Evolutionary conservation across 1,140 invertebrate species (phyloP), one percentile per base, ranked within the genome.

Genomic region (Drosophila equinoxialis): DNA sequence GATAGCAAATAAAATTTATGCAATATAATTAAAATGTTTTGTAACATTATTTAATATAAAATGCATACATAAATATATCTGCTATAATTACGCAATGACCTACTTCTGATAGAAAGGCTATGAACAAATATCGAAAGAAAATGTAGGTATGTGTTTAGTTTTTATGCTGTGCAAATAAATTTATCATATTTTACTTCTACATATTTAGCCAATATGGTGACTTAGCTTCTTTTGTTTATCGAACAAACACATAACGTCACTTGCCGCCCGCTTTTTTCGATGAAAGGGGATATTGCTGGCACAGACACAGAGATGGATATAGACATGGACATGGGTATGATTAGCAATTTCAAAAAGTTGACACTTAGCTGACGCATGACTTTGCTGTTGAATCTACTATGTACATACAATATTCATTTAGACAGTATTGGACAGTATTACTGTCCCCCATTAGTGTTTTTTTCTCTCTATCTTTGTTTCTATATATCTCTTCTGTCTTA

Each of bases 291-390:
- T 51, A 51, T 17, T 17, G 17, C 17, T 17, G 14, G 45, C 45
- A 51, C 11, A 10, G 13, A 51, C n/a, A 45, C 14, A 5, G 14
- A 17, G 42, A 51, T 51, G 20, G 45, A 48, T n/a, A 8, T 48
- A 14, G 45, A 48, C 45, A 17, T 48, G 45, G 45, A 51, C 45
- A 51, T 51, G 45, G 45, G 17, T 71, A 74, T 83, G 83, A 86
- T 86, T 86, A 86, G 82, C 82, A 71, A 82, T 79, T 85, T 79
- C 71, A 82, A 82, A 84, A 79, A 79, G 83, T 76, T 87, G 83
- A 87, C 83, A 86, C 75, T 85, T 69, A 66, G 75, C 83, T 87
- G 83, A 86, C 83, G 83, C 82, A 86, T 87, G 83, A 87, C 73
- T 77, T 69, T 66, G 57, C n/a, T 33, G 37, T 35, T 41, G 59